A percentile compares a stretch with the other conserved stretches of the same genome.
Conservation (phyloP, 2,797 vertebrate species). For the Muscicapa striata region DNA sequence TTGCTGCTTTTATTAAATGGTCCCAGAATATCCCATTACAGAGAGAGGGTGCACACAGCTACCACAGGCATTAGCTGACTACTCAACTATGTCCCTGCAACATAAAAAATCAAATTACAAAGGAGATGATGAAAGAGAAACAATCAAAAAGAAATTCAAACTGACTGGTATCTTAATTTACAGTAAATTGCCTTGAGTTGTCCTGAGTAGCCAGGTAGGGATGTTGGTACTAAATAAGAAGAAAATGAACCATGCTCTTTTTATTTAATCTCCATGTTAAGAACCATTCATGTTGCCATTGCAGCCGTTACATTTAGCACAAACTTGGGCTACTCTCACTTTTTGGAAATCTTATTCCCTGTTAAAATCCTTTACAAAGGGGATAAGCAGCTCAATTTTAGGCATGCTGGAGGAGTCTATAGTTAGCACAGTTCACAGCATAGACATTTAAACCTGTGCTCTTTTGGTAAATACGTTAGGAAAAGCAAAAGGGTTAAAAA, state of each 20-base stretch:
- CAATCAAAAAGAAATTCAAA: constrained; percentile 6
- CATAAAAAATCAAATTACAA: not conserved
- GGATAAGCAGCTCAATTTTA: not conserved
- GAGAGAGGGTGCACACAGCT: not conserved
- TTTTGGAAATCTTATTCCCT: not conserved
- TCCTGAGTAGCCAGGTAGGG: not conserved
- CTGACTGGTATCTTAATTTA: not conserved
- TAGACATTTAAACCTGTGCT: not conserved
- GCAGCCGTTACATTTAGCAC: not conserved
- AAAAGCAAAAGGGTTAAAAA: not conserved
- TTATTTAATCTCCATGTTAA: not conserved
- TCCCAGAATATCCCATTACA: constrained; percentile 51
- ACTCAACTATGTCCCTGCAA: not conserved
- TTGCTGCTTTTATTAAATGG: constrained; percentile 10
- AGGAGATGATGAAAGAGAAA: constrained; percentile 32
- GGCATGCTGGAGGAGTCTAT: not conserved
- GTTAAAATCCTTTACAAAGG: not conserved
- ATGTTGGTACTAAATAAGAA: not conserved
- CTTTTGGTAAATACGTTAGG: not conserved
- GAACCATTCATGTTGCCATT: not conserved
- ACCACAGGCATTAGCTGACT: not conserved
- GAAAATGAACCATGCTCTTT: not conserved
- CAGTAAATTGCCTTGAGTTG: not conserved
- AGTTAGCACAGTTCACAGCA: not conserved
- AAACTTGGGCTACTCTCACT: not conserved